Conservation (phyloP, 1,140 invertebrate genomes). For the Ericerus pela region DNA sequence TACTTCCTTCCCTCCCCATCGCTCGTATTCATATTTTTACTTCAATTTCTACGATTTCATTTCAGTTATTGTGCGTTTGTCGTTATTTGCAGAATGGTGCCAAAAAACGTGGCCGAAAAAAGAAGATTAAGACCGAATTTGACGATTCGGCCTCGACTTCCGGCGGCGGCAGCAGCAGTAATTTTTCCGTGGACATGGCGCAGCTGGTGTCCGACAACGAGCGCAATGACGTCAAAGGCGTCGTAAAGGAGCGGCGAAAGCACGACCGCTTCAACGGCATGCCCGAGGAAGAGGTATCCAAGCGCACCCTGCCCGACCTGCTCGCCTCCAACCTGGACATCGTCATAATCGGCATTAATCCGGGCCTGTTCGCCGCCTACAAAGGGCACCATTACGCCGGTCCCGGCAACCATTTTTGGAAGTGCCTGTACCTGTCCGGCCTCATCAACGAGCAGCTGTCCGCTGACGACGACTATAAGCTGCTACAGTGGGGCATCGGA, state of each 20-base stretch:
- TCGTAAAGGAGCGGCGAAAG: conserved; percentile 79
- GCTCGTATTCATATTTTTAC: too few species aligned
- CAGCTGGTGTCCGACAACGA: conserved; percentile 16
- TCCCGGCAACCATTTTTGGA: conserved; percentile 95
- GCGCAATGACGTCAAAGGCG: conserved; percentile 32
- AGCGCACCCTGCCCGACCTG: conserved; percentile 84
- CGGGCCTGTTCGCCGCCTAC: conserved; percentile 88
- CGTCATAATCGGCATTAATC: conserved; percentile 96
- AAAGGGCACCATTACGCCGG: conserved; percentile 97
- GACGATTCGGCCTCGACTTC: neutral
- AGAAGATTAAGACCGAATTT: conserved; percentile 46
- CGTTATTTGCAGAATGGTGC: conserved; percentile 44
- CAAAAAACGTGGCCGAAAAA: conserved; percentile 68
- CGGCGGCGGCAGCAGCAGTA: neutral
- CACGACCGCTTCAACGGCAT: conserved; percentile 94
- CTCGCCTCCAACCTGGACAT: conserved; percentile 84
- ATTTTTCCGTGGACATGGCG: neutral
- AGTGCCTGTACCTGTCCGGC: conserved; percentile 84
- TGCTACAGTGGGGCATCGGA: conserved; percentile 84
- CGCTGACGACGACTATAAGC: conserved; percentile 87
- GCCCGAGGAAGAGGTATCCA: conserved; percentile 88
- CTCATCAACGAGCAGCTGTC: conserved; percentile 88
- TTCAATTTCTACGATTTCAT: too few species aligned
- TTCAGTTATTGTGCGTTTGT: too few species aligned
- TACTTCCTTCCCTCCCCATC: too few species aligned